Evolutionary conservation across 2,113 vertebrate species (phyloP), one percentile per base, ranked within the genome.

Genomic region (Lycocorax pyrrhopterus): DNA sequence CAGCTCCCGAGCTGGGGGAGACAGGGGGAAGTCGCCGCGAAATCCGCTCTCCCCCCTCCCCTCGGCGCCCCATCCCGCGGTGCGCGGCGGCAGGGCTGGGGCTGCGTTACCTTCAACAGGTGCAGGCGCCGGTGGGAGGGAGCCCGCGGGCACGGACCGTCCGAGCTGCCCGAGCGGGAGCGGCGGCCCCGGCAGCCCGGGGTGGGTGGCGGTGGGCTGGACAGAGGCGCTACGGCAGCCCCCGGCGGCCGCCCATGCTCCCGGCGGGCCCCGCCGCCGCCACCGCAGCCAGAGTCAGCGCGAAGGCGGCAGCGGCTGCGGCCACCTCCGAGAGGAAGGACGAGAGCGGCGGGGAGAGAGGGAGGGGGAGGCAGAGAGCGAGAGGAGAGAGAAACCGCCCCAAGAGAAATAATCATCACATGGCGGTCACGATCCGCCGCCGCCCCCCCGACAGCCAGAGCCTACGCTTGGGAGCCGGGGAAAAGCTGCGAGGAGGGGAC

Each of bases 401-500:
- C 75, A 52, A 80, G 55, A 92, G 77, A 76, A 82, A 88, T 33
- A 85, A 83, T 79, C 94, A 22, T 96, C 95, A 93, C 96, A 93
- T 91, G 93, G 90, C 68, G 76, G 78, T 87, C 94, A 87, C 66
- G 78, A 93, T 94, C 90, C 85, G 35, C 94, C 60, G 75, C 84
- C 68, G 74, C 43, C 64, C 94, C 94, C 67, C 91, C 94, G 62
- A 90, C 93, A 81, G 89, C 72, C 82, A 18, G 53, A 91, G 81
- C 87, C 89, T 71, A 59, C 39, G 72, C 77, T 81, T 71, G 77
- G 90, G 78, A 90, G 71, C 79, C 46, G 53, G 74, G 44, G 53
- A 91, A 79, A 77, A 92, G 88, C 94, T 73, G 95, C 87, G 91
- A 84, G 94, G 80, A 92, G 93, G 91, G 87, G 97, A 96, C 97